These are phyloP conservation scores for Centropus bengalensis DNA, from an alignment of 2,113 vertebrate genomes.

Conservation along the genomic window DNA sequence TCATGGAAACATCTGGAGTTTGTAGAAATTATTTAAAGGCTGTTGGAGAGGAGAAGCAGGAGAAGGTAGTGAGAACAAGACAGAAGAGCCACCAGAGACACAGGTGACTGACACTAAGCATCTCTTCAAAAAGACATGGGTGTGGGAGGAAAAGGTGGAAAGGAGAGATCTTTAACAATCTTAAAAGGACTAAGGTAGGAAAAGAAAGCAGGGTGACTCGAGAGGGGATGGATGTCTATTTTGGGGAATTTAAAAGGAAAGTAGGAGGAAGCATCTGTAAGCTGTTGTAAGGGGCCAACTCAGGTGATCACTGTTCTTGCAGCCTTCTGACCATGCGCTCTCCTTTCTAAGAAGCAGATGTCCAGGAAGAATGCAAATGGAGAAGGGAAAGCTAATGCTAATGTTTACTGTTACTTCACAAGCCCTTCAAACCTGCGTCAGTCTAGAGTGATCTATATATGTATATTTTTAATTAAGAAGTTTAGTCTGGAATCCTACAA, in stretches of 20 bases:
- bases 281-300: not conserved
- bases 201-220: not conserved
- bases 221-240: rapidly evolving
- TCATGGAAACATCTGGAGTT: not conserved
- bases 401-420: not conserved
- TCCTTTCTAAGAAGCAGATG: not conserved
- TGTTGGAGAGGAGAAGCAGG: not conserved
- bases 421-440: not conserved
- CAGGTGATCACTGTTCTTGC: not conserved
- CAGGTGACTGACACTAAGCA: rapidly evolving
- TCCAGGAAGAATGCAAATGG: not conserved
- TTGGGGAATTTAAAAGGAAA: not conserved
- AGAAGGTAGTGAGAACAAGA: not conserved
- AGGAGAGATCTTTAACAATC: not conserved
- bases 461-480: constrained; percentile 31
- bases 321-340: not conserved
- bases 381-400: not conserved
- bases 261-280: not conserved
- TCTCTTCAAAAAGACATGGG: rapidly evolving
- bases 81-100: not conserved
- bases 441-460: not conserved
- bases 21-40: not conserved
- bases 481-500: constrained; percentile 38
- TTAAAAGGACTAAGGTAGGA: not conserved
- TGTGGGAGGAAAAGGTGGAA: not conserved